Conservation (phyloP, 2,797 vertebrate genomes). For the Erithacus rubecula region DNA sequence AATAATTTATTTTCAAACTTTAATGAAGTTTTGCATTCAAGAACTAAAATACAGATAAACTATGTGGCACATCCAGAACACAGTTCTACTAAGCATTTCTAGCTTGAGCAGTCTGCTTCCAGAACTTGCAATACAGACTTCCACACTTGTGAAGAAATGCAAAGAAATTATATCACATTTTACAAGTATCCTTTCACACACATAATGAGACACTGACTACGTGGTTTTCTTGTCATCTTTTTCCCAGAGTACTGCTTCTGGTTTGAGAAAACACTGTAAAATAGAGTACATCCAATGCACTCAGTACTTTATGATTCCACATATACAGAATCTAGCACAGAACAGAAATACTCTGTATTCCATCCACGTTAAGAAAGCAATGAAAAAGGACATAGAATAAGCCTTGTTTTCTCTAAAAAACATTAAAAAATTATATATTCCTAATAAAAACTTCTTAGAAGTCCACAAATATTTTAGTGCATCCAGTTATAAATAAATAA, state of each 20-base stretch:
- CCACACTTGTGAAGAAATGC: background rate
- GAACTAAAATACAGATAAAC: background rate
- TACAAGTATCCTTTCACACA: background rate
- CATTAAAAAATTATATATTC: background rate
- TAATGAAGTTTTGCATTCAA: background rate
- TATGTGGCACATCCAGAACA: accelerated
- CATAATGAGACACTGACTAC: background rate
- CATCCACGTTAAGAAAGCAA: background rate
- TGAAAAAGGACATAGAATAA: background rate
- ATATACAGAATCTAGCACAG: background rate
- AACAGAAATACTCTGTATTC: background rate
- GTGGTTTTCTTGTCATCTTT: background rate
- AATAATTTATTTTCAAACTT: background rate
- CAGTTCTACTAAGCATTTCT: background rate
- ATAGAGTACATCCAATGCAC: background rate
- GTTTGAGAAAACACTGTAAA: background rate
- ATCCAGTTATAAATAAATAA: background rate
- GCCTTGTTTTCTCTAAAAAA: background rate
- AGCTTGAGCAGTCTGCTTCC: background rate
- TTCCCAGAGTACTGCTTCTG: background rate
- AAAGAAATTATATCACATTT: background rate
- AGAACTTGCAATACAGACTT: background rate
- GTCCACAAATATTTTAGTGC: background rate
- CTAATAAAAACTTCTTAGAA: background rate
- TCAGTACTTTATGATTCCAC: background rate